Percentiles rank a stretch among this genome's conserved stretches.
Conservation (phyloP, 2,113 vertebrate genomes). For the Saccopteryx leptura region DNA sequence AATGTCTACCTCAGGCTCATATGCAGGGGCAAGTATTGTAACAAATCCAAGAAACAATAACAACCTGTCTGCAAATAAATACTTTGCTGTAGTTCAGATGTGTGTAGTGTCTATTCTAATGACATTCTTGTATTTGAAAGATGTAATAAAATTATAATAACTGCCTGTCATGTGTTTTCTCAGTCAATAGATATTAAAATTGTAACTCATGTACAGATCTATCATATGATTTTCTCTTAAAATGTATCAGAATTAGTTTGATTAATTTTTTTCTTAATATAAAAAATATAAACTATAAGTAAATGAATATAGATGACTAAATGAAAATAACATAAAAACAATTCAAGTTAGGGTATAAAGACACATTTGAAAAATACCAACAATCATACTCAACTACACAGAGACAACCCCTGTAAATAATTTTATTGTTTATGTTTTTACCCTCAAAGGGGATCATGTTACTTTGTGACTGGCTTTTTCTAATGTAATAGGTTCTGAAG, state of each 20-base stretch:
- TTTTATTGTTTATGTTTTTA: background rate
- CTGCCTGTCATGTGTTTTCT: background rate
- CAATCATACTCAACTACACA: background rate
- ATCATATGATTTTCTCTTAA: conserved; percentile 1
- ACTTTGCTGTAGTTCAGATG: background rate
- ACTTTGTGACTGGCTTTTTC: background rate
- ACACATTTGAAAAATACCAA: background rate
- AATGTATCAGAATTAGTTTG: background rate
- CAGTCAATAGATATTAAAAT: background rate
- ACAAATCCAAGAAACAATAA: background rate
- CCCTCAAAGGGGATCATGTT: background rate
- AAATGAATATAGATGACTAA: too few species aligned
- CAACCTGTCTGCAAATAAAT: background rate
- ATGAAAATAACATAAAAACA: background rate
- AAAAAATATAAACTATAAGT: too few species aligned
- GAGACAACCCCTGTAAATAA: background rate
- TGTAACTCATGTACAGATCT: background rate
- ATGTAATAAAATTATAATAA: background rate
- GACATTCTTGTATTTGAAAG: background rate
- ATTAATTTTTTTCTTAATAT: background rate
- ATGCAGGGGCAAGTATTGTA: background rate
- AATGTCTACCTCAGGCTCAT: background rate
- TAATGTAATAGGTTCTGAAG: background rate
- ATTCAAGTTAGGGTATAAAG: background rate
- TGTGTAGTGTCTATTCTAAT: background rate